Evolutionary conservation across 2,888 invertebrate genomes (phyloP), one percentile per base, ranked within the genome.

Genomic region (Pelosia muscerda): DNA sequence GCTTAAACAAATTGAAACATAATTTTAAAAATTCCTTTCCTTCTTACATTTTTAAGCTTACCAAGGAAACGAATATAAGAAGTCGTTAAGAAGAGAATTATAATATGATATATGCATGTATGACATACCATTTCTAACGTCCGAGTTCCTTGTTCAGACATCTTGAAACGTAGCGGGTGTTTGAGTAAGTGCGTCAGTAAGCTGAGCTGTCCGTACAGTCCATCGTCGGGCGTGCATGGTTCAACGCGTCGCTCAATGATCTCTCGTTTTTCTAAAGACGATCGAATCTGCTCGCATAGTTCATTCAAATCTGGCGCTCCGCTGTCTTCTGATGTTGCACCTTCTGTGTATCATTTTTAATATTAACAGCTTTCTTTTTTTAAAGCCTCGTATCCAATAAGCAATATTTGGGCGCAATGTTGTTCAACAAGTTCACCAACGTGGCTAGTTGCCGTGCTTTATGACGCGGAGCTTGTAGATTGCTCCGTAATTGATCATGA

Each of bases 121-220:
- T 10, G 6, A 58, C 56, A 55, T 81, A 96, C 96, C 90, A 96
- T 95, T 79, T 96, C 95, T 6, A 97, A 87, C 11, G 97, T 95
- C 82, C 96, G 96, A n/a, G 89, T 91, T 0, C 98, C 98, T 62
- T 96, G 96, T 67, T 97, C 96, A 8, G 97, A 96, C 56, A 96
- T 97, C 89, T 98, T 98, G 88, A 98, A 98, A 22, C 97, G 96
- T 0, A 98, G 97, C 84, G 97, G 97, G 86, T 98, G 98, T 86
- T 98, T 98, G 80, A 98, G 95, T 58, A 98, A 95, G 84, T 98
- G 98, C n/a, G 97, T 97, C 86, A 97, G 96, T 1, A 99, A 95
- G 86, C 97, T 98, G 19, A 99, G 93, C 55, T 99, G 95, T 0
- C 99, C 99, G 68, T 98, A 97, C 10, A 99, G 92, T 0, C 98